These are phyloP conservation scores for Scolopax bukidnonensis DNA, from an alignment of 2,797 vertebrate species.

Conservation along the genomic window DNA sequence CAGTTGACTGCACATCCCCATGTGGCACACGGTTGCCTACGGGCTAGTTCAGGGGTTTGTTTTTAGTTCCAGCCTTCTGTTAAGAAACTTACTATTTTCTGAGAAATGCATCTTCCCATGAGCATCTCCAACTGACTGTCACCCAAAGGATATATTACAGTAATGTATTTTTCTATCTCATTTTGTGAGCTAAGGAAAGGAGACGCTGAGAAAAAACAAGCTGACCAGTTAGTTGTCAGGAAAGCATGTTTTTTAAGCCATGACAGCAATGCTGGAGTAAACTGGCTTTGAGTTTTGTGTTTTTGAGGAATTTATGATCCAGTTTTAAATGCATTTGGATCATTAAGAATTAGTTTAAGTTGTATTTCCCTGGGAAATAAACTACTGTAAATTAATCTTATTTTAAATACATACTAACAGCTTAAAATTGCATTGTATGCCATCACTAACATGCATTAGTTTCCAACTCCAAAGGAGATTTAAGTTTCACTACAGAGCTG, in stretches of 20 bases:
- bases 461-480: conserved; percentile 62
- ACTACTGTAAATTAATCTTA: conserved; percentile 62
- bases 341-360: conserved; percentile 70
- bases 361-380: conserved; percentile 44
- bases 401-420: conserved; percentile 58
- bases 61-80: neutral
- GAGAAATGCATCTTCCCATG: neutral
- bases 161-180: neutral
- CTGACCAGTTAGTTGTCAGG: neutral
- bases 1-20: neutral
- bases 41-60: neutral
- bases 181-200: neutral
- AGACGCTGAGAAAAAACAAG: neutral
- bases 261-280: neutral
- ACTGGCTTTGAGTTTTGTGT: neutral
- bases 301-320: conserved; percentile 51
- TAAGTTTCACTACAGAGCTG: conserved; percentile 58
- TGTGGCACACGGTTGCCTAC: accelerated
- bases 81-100: neutral
- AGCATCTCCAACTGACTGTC: neutral
- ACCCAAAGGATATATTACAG: neutral
- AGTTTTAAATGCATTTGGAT: conserved; percentile 60
- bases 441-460: conserved; percentile 26
- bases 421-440: conserved; percentile 53
- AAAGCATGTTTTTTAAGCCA: neutral